Evolutionary conservation across 2,113 vertebrate genomes (phyloP), one percentile per base, ranked within the genome.

Genomic region (Pseudolaguvia tuberculata): DNA sequence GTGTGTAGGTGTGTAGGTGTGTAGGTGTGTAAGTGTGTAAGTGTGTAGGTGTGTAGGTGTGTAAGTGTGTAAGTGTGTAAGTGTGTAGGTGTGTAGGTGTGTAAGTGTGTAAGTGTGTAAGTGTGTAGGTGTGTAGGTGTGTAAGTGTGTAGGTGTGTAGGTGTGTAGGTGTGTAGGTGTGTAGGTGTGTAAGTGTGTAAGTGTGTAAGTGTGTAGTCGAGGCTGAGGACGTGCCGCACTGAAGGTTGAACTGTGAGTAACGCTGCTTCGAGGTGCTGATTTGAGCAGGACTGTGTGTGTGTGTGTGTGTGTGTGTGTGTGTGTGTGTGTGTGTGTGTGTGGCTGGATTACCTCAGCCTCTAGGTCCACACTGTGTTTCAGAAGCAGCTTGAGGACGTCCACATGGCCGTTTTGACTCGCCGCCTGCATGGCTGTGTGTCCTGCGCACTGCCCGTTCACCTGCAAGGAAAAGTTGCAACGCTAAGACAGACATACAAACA

Each of bases 341-440:
- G 27, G 50, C 20, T 45, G 47, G 39, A 31, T 76, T 90, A 98
- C 97, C 96, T 98, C 97, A 50, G 96, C 96, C 90, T 99, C 97
- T 58, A 99, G 92, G 90, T 99, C 96, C 82, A 99, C 97, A 0
- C 88, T 98, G 87, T 98, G 95, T 80, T 98, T 98, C 78, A 99
- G 93, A 81, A 99, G 94, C 82, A 98, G 88, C 85, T 99, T 99
- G 74, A 99, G 89, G 77, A 99, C 97, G 56, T 99, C 97, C 0
- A 99, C 97, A 4, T 99, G 97, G 81, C 97, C 97, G 6, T 99
- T 99, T 83, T 99, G 97, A 90, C 97, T 99, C 73, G 97, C 97
- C 23, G 97, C 97, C 87, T 99, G 97, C 96, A 99, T 97, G 21
- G 97, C 97, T 75, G 96, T 99, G 87, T 99, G 97, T 80, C 97